Evolutionary conservation across 1,140 invertebrate species (phyloP), one percentile per base, ranked within the genome.

Genomic region (Sogatella furcifera): DNA sequence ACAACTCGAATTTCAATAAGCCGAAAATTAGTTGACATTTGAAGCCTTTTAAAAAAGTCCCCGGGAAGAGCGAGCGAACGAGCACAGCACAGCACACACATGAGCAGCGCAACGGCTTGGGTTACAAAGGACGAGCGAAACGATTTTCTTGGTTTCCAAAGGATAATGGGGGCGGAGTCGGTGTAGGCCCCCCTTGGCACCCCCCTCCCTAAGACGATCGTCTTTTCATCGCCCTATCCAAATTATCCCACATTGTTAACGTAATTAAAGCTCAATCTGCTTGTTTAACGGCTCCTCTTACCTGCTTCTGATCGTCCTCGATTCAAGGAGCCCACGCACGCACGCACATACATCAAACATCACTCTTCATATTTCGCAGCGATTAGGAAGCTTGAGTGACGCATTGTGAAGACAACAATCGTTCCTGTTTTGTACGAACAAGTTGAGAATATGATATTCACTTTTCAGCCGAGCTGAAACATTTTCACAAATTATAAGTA

Each of bases 1-100:
- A 59, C 57, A 59, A 59, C 57, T 59, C 57, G 52, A 59, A 59
- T 59, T 59, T 59, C 57, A 59, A 59, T 59, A 59, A 59, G 57
- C 57, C 46, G 57, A 59, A 59, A 59, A 59, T 59, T 59, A 52
- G 57, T 44, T 59, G 57, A 59, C 57, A 59, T 59, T 59, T 49
- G 46, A 49, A 49, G 46, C 46, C 46, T 49, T 49, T 49, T 49
- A 49, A 49, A 46, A 49, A 49, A 49, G 15, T 49, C 6, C 15
- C 46, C 2, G 46, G 21, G 9, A 38, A 31, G 31, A 31, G 31
- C 31, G 4, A 31, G 31, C 41, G 55, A 57, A 42, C 55, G 43
- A 58, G 31, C 56, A 57, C 34, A 58, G 38, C 22, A 4, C 24
- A n/a, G n/a, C n/a, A 46, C 41, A 34, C 44, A 52, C 57, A 59